phyloP scores from a whole-genome alignment of 2,113 vertebrate species.

The Oreocharis arfaki region DNA sequence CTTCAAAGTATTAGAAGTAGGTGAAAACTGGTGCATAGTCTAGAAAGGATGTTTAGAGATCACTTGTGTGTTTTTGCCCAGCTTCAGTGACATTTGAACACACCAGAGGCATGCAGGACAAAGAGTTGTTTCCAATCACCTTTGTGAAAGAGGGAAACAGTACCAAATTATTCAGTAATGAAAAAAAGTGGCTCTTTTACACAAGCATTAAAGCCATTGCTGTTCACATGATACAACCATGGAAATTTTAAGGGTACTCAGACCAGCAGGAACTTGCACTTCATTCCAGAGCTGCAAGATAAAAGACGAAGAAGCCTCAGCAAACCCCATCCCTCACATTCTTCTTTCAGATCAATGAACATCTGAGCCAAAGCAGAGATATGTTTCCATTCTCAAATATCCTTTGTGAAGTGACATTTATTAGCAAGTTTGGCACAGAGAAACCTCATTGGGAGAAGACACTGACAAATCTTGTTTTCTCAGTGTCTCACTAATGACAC shows the following conservation, averaged over 20 bases:
- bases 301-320: neutral
- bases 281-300: neutral
- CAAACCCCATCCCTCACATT: neutral
- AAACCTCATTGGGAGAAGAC: neutral
- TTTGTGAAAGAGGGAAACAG: neutral
- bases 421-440: slow-evolving; percentile 36
- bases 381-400: neutral
- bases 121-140: neutral
- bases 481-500: neutral
- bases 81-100: neutral
- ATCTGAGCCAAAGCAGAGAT: neutral
- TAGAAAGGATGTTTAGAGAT: neutral
- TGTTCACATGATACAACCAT: neutral
- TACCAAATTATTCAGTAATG: neutral
- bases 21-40: neutral
- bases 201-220: neutral
- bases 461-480: neutral
- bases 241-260: neutral
- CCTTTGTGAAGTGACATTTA: slow-evolving; percentile 33
- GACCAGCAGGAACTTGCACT: neutral
- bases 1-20: neutral
- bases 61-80: neutral
- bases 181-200: neutral
- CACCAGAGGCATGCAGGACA: neutral
- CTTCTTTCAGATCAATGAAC: neutral